Base-by-base conservation (phyloP, 2,113 vertebrate species). In the Trochalopteron elliotii region DNA sequence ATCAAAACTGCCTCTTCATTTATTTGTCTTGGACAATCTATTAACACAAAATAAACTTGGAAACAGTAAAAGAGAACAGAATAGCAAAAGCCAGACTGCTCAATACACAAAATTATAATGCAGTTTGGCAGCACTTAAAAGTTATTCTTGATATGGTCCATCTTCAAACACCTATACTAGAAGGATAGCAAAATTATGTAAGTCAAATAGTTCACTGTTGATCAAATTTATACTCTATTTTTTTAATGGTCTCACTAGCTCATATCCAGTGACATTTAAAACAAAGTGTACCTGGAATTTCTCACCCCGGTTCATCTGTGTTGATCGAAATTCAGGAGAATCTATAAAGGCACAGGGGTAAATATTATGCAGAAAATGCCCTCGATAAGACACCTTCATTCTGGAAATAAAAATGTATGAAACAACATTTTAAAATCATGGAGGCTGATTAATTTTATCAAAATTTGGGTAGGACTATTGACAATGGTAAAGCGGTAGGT, bases 311-410 rank as follows among this genome's bases (percentile, higher is more conserved):
- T 99, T 98, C 98, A 99, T 98, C 96, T 99, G 98, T 1, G 99
- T 99, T 94, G 99, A 99, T 90, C 99, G 98, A 98, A 99, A 99
- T 98, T 99, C 99, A 77, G 99, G 99, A 85, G 99, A 99, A 97
- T 99, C 99, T 92, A 99, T 99, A 97, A 99, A 99, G 95, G 99
- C 98, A 96, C 99, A 99, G 88, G 98, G 98, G 96, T 99, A 99
- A 98, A 99, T 99, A 97, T 99, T 99, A 98, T 99, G 99, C 95
- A 99, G 98, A 97, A 99, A 99, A 98, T 99, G 99, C 9, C 99
- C 99, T 94, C 99, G 98, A 87, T 99, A 99, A 42, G 99, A 99
- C 49, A 99, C 99, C 98, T 98, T 99, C 99, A 99, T 99, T 98
- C 99, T 99, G 98, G 95, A 96, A 96, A 97, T 8, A 96, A 93